A percentile compares a stretch with the other conserved stretches of the same genome.
These are phyloP conservation scores for Adelges cooleyi DNA, from an alignment of 1,140 invertebrate species.

Conservation along the genomic window DNA sequence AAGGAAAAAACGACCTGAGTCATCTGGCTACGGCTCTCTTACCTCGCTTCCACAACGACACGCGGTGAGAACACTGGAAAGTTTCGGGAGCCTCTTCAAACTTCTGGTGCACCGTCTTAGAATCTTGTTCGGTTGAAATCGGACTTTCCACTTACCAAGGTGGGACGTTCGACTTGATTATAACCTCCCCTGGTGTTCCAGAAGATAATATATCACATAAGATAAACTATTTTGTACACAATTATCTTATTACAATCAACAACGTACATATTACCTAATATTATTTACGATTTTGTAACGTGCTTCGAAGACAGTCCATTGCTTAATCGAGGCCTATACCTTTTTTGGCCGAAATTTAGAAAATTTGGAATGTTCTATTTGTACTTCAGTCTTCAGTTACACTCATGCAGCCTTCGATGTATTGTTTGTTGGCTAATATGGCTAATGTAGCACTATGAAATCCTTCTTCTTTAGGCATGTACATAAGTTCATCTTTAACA, in stretches of 20 bases:
- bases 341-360: constrained; percentile 96
- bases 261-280: no score
- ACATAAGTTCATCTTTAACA: constrained; percentile 94
- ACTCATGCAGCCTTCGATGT: constrained; percentile 92
- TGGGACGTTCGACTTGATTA: no score
- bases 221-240: background rate
- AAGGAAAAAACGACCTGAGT: no score
- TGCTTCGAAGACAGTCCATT: constrained; percentile 96
- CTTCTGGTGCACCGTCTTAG: no score
- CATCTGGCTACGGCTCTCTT: no score
- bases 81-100: no score
- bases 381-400: constrained; percentile 90
- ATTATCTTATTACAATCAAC: background rate
- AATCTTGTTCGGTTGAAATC: no score
- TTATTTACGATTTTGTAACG: constrained; percentile 74
- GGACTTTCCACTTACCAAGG: no score
- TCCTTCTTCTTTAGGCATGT: constrained; percentile 97
- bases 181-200: no score
- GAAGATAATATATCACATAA: no score
- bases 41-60: no score
- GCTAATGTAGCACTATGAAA: constrained; percentile 87
- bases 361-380: constrained; percentile 98
- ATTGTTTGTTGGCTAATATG: constrained; percentile 99
- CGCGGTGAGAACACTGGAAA: no score
- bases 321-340: constrained; percentile 97